These are phyloP conservation scores for Struthidea cinerea DNA, from an alignment of 2,113 vertebrate species.

Conservation along the genomic window DNA sequence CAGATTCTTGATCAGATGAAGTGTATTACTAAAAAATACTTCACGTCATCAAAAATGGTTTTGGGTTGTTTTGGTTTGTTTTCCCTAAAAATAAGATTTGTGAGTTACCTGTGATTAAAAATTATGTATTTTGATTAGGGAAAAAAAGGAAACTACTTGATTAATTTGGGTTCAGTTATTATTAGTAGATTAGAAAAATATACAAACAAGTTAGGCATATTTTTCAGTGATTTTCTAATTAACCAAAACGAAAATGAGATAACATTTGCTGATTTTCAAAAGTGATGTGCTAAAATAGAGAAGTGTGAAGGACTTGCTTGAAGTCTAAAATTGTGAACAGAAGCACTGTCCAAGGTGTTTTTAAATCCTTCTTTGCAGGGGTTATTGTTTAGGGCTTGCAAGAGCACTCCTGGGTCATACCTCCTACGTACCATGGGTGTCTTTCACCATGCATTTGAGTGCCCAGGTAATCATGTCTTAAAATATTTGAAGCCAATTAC, in stretches of 20 bases:
- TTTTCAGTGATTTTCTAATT: background rate
- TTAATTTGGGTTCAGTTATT: background rate
- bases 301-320: background rate
- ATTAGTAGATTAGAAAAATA: background rate
- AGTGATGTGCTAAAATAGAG: background rate
- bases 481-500: background rate
- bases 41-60: background rate
- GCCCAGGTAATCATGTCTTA: background rate
- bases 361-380: background rate
- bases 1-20: background rate
- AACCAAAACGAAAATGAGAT: background rate
- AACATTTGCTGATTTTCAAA: background rate
- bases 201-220: background rate
- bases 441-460: background rate
- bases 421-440: background rate
- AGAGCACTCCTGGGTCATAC: background rate
- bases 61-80: rapidly evolving
- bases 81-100: background rate
- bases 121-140: background rate
- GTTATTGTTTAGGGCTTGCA: background rate
- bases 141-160: background rate
- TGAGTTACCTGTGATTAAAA: background rate
- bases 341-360: background rate
- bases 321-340: background rate
- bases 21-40: background rate